phyloP scores from a whole-genome alignment of 1,140 invertebrate species.

The Drosophila oshimai region DNA sequence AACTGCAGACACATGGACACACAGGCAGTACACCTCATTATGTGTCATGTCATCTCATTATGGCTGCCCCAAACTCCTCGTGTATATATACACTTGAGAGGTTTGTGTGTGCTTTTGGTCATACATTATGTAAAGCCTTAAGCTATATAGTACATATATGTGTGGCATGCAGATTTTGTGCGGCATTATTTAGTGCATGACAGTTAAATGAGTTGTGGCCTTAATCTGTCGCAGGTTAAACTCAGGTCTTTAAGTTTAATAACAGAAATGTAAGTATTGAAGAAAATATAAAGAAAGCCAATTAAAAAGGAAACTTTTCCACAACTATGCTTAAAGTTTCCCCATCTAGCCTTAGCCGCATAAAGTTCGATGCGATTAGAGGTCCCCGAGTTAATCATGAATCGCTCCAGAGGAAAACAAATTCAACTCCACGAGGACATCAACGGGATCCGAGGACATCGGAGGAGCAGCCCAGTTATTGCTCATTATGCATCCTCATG shows the following conservation, averaged over 20 bases:
- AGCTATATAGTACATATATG: conserved; percentile 24
- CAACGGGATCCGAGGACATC: conserved; percentile 19
- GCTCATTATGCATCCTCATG: conserved; percentile 44
- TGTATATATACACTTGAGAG: conserved; percentile 4
- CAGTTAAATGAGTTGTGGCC: conserved; percentile 76
- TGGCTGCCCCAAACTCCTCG: conserved; percentile 32
- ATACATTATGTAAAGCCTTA: conserved; percentile 60
- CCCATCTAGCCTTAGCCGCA: conserved; percentile 11
- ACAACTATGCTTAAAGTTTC: conserved; percentile 26
- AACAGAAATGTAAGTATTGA: background rate
- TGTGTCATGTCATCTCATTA: conserved; percentile 80
- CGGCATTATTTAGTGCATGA: conserved; percentile 77
- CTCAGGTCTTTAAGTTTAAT: conserved; percentile 30
- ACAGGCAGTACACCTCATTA: conserved; percentile 60
- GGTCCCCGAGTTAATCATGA: conserved; percentile 34
- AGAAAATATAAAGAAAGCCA: background rate
- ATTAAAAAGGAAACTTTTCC: conserved; percentile 20
- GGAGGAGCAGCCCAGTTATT: conserved; percentile 26
- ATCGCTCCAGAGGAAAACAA: conserved; percentile 22
- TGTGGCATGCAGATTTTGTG: conserved; percentile 60
- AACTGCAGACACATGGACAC: conserved; percentile 42
- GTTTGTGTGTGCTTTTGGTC: background rate
- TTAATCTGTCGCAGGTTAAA: conserved; percentile 27
- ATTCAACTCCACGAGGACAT: conserved; percentile 3
- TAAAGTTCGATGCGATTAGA: conserved; percentile 37